These are phyloP conservation scores for Schlechtendalia chinensis DNA, from an alignment of 1,140 invertebrate genomes.

Conservation along the genomic window DNA sequence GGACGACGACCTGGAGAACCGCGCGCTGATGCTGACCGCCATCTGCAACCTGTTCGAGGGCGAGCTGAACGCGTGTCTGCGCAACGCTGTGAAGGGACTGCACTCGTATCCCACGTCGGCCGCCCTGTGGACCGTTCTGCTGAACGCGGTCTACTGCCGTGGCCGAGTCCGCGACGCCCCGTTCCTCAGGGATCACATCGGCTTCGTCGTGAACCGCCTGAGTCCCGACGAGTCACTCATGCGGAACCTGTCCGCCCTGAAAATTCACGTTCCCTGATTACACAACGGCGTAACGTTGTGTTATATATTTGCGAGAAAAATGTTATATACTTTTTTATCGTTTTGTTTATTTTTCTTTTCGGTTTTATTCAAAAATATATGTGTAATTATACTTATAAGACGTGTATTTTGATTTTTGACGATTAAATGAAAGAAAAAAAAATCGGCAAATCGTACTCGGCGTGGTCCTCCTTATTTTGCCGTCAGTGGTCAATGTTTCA, in stretches of 20 bases:
- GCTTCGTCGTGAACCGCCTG: slow-evolving; percentile 16
- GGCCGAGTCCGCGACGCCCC: not conserved
- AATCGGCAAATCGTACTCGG: too few relatives aligned
- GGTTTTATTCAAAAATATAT: too few relatives aligned
- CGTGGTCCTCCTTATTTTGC: too few relatives aligned
- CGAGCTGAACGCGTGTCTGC: not conserved
- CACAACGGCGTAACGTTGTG: not conserved
- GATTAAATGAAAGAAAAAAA: too few relatives aligned
- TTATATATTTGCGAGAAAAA: too few relatives aligned
- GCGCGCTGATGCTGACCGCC: slow-evolving; percentile 8
- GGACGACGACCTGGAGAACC: not conserved
- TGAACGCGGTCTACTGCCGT: slow-evolving; percentile 17
- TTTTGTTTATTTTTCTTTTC: too few relatives aligned
- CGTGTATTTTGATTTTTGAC: too few relatives aligned
- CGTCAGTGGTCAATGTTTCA: too few relatives aligned
- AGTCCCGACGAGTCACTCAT: slow-evolving; percentile 4
- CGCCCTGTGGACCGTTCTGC: slow-evolving; percentile 16
- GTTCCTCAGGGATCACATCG: not conserved
- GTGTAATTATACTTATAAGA: not conserved
- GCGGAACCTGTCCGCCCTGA: slow-evolving; percentile 9
- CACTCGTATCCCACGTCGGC: slow-evolving; percentile 20
- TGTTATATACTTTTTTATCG: too few relatives aligned
- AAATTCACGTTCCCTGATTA: slow-evolving; percentile 17
- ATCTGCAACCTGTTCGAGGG: slow-evolving; percentile 36
- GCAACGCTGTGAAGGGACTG: not conserved